phyloP scores from a whole-genome alignment of 2,113 vertebrate genomes.

The Macaca mulatta region DNA sequence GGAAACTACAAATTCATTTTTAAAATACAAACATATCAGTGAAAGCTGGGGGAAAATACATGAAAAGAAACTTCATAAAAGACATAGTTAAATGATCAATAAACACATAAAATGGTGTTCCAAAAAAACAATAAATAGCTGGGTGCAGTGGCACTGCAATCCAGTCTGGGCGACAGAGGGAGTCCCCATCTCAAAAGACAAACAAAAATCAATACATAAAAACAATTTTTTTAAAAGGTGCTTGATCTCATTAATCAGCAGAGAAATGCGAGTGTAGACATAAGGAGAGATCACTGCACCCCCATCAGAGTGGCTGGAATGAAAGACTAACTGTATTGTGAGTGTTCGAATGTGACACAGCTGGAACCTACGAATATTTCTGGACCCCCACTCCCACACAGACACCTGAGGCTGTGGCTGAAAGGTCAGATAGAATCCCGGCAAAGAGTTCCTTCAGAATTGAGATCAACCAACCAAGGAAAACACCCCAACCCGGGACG shows the following conservation, averaged over 20 bases:
- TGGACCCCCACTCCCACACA: background rate
- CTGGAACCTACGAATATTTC: no score
- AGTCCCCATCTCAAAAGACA: no score
- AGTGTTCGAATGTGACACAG: no score
- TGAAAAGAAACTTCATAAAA: background rate
- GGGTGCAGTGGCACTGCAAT: no score
- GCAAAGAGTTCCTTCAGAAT: background rate
- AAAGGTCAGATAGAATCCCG: background rate
- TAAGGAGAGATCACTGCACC: background rate
- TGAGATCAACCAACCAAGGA: background rate
- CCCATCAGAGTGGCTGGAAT: background rate
- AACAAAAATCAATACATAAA: no score
- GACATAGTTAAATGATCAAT: background rate
- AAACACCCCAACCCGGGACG: background rate
- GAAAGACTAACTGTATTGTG: background rate
- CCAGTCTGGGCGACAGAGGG: no score
- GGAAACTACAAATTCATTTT: background rate
- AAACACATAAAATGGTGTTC: background rate
- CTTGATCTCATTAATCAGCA: background rate
- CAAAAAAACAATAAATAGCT: no score
- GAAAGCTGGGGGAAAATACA: background rate
- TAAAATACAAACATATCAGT: background rate
- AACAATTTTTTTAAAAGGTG: no score
- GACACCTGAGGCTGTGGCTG: background rate
- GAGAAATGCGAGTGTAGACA: background rate